Conservation (phyloP, 2,797 vertebrate species). For the Syndactyla subalaris region DNA sequence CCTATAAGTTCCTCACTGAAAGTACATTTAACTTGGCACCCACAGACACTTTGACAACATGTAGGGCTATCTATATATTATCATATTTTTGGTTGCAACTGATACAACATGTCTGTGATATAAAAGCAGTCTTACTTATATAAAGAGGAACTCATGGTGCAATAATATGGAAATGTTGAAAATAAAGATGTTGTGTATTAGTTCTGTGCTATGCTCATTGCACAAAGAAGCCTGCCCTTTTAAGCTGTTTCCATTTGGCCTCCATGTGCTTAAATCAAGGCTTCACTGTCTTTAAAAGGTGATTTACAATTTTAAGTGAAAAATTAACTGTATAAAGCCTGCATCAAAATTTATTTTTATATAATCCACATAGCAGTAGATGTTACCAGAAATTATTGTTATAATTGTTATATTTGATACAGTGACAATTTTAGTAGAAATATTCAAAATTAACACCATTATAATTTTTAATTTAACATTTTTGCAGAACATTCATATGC, state of each 20-base stretch:
- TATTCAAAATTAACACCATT: background rate
- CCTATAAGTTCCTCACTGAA: background rate
- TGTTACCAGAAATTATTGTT: background rate
- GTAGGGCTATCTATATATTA: background rate
- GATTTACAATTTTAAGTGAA: background rate
- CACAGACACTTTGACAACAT: background rate
- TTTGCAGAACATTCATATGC: background rate
- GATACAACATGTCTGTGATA: background rate
- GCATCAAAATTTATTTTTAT: background rate
- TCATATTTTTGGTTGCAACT: background rate
- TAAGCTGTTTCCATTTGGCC: background rate
- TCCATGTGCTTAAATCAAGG: background rate
- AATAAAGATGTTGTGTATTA: background rate
- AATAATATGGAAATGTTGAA: background rate
- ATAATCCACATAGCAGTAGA: background rate
- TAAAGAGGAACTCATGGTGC: background rate
- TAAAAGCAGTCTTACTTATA: background rate
- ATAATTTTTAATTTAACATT: background rate
- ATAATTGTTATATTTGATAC: background rate
- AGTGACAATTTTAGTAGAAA: background rate
- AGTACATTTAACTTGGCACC: background rate
- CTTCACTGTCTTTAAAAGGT: background rate
- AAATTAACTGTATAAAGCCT: background rate
- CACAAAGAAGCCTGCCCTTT: background rate
- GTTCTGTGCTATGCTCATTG: background rate